Conservation (phyloP, 2,113 vertebrate species). For the Morone saxatilis region DNA sequence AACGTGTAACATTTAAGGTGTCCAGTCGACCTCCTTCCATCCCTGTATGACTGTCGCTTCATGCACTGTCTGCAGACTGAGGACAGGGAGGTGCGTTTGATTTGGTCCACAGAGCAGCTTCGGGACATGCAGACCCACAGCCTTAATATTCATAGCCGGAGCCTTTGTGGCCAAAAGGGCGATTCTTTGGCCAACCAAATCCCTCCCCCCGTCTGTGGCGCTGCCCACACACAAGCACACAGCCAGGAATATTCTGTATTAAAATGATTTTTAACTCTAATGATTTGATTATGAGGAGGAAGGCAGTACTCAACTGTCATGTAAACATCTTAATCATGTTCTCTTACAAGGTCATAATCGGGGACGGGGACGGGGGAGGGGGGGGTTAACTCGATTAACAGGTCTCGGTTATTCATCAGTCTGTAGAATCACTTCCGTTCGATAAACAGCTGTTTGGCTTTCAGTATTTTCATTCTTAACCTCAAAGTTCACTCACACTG, state of each 20-base stretch:
- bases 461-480: background rate
- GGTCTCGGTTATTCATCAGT: slow-evolving; percentile 7
- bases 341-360: slow-evolving; percentile 20
- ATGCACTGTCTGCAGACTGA: slow-evolving; percentile 25
- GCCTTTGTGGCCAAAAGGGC: slow-evolving; percentile 49
- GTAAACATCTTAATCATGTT: slow-evolving; percentile 47
- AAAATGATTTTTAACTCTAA: background rate
- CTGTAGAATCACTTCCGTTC: slow-evolving; percentile 12
- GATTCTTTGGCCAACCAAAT: slow-evolving; percentile 38
- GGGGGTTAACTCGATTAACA: slow-evolving; percentile 28
- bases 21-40: slow-evolving; percentile 13
- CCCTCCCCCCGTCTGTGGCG: background rate
- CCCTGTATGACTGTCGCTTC: background rate
- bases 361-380: too few relatives aligned
- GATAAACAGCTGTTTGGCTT: background rate
- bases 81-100: slow-evolving; percentile 55
- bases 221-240: background rate
- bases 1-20: slow-evolving; percentile 18
- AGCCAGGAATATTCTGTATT: slow-evolving; percentile 18
- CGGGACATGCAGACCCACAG: slow-evolving; percentile 38
- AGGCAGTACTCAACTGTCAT: background rate
- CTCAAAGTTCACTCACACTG: background rate
- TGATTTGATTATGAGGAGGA: slow-evolving; percentile 4
- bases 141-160: slow-evolving; percentile 67
- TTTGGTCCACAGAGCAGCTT: slow-evolving; percentile 63